Evolutionary conservation across 1,140 invertebrate species (phyloP).

Genomic region (Trinorchestia longiramus): DNA sequence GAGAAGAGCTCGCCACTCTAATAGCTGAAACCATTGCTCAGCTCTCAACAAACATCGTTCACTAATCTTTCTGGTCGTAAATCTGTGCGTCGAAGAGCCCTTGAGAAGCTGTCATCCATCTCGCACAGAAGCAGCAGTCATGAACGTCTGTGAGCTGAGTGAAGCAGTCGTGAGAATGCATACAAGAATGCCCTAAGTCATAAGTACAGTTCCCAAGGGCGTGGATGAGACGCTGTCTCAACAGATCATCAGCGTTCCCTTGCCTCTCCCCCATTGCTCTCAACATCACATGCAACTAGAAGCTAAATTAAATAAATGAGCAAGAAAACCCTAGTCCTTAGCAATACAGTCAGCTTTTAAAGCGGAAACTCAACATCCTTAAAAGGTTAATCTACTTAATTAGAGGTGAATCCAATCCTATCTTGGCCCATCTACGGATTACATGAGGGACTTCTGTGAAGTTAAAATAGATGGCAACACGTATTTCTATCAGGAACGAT

Average conservation of each 20-base stretch:
- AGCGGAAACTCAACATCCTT: background rate
- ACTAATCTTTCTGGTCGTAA: too few relatives aligned
- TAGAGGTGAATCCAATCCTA: background rate
- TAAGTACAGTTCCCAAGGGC: background rate
- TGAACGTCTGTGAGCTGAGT: background rate
- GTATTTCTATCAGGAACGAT: background rate
- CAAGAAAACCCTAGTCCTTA: background rate
- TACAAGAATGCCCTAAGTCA: background rate
- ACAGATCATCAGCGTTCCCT: too few relatives aligned
- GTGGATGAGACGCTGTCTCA: background rate
- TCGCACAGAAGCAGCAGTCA: too few relatives aligned
- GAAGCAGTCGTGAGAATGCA: background rate
- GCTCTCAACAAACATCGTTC: too few relatives aligned
- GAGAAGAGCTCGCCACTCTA: background rate
- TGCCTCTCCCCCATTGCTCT: too few relatives aligned
- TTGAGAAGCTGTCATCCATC: too few relatives aligned
- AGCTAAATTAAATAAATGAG: slow-evolving; percentile 2
- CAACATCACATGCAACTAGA: background rate
- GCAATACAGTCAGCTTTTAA: background rate
- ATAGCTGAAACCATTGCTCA: too few relatives aligned
- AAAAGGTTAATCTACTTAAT: background rate
- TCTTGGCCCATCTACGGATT: too few relatives aligned
- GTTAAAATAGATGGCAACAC: background rate
- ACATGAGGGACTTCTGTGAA: background rate
- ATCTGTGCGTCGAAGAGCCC: too few relatives aligned